Base-by-base conservation (phyloP, 2,888 invertebrate genomes). In the Harpalus rubripes region DNA sequence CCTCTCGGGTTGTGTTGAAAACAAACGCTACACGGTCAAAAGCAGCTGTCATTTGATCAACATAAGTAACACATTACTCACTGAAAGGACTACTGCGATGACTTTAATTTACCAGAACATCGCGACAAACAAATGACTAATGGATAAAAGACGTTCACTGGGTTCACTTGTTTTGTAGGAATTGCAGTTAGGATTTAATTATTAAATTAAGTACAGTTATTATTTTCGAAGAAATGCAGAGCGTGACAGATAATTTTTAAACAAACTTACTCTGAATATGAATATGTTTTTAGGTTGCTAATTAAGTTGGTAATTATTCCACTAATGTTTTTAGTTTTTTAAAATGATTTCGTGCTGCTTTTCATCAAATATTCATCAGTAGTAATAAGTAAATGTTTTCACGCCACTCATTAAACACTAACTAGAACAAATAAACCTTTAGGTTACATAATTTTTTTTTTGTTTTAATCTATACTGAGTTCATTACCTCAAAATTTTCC, bases 341-440 rank as follows among this genome's bases (percentile, higher is more conserved):
- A 18, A 18, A 74, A 4, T 18, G 44, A 44, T 44, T 74, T 44
- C 72, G 72, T 74, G 72, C 16, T 74, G n/a, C 7, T 74, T 74
- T 44, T 74, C 72, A 74, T 74, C 44, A 74, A 74, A 74, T 74
- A 74, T 74, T 74, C 72, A 74, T 74, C 22, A 74, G 72, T 2
- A 74, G 72, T 2, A 74, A 74, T 68, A 39, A 39, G 41, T 68
- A 63, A 4, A 68, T 68, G 68, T 68, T 74, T 74, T 74, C 72
- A 74, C 22, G 72, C 18, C 16, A 74, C 7, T 18, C n/a, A 16
- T 12, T 52, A 8, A 12, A 8, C 44, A 74, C 26, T 15, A 68
- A 68, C 41, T 68, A 26, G 68, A 39, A 68, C 63, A 63, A 22
- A 63, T 63, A 39, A 39, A 39, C 68, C 68, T 32, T 15, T 41